Evolutionary conservation across 2,797 vertebrate genomes (phyloP), one percentile per base, ranked within the genome.

Genomic region (Platyrinchus mystaceus): DNA sequence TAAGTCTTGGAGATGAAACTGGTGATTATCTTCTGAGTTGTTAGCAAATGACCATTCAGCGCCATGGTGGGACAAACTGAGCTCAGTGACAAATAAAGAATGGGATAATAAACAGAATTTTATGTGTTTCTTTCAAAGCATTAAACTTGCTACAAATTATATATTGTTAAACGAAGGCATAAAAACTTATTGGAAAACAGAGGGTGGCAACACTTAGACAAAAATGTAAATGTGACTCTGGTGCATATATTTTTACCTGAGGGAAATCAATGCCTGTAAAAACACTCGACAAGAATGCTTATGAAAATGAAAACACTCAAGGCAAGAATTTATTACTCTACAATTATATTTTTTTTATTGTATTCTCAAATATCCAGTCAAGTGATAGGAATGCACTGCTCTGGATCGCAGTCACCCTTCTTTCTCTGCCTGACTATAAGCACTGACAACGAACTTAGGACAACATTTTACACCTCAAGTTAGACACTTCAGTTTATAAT

Each of bases 11-110:
- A 97, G 96, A 96, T 87, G 88, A 94, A 97, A 95, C 96, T 91
- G 91, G 81, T 97, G 95, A 98, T 98, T 98, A 97, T 96, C 96
- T 96, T 85, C 94, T 94, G 96, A 97, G 96, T 91, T 92, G 96
- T 95, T 95, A 95, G 93, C 92, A 97, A 96, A 97, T 84, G 84
- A 90, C 91, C 92, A 87, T 79, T 96, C 93, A 67, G 64, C 87
- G 86, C 83, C 44, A 75, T 28, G 69, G 49, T 28, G 43, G 91
- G 92, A 84, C 43, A 70, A 91, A 60, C 8, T 37, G 89, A 93
- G 94, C 91, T 71, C 36, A 41, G 75, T 58, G 84, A 92, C 94
- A 96, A 95, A 95, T 95, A 95, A 97, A 90, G 86, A 94, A 96
- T 58, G 28, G 69, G 87, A 97, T 96, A 97, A 98, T 91, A 96